phyloP scores from a whole-genome alignment of 2,113 vertebrate species.

The Salvelinus alpinus region DNA sequence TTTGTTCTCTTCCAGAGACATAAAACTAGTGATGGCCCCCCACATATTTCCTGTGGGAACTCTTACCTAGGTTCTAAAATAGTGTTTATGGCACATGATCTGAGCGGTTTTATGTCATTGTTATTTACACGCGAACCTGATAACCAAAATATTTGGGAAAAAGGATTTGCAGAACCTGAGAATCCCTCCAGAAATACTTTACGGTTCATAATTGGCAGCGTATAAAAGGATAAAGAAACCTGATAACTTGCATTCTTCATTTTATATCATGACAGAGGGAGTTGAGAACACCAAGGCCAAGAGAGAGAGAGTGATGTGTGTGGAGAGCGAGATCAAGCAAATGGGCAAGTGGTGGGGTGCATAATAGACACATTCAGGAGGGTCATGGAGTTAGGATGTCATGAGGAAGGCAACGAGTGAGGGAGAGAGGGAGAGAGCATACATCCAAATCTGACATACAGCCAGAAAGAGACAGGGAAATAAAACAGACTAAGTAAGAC shows the following conservation, averaged over 20 bases:
- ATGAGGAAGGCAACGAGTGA: too few species aligned
- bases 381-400: too few species aligned
- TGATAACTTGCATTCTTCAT: constrained; percentile 61
- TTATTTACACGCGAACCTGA: constrained; percentile 55
- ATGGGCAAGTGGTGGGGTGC: background rate
- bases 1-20: constrained; percentile 16
- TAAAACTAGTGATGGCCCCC: constrained; percentile 30
- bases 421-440: too few species aligned
- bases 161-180: constrained; percentile 49
- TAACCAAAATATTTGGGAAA: constrained; percentile 55
- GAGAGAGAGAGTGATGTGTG: constrained; percentile 17
- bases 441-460: too few species aligned
- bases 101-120: constrained; percentile 44
- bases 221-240: constrained; percentile 61
- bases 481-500: too few species aligned
- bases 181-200: constrained; percentile 44
- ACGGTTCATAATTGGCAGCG: constrained; percentile 46
- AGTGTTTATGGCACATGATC: constrained; percentile 37
- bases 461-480: too few species aligned
- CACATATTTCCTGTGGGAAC: constrained; percentile 46
- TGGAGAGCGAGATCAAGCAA: background rate
- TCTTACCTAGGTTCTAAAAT: constrained; percentile 38
- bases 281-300: constrained; percentile 33
- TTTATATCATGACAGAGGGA: constrained; percentile 54
- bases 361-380: background rate